Percentiles rank a stretch among this genome's conserved stretches.
Conservation (phyloP, 2,113 vertebrate species). For the Odontophorus gujanensis region DNA sequence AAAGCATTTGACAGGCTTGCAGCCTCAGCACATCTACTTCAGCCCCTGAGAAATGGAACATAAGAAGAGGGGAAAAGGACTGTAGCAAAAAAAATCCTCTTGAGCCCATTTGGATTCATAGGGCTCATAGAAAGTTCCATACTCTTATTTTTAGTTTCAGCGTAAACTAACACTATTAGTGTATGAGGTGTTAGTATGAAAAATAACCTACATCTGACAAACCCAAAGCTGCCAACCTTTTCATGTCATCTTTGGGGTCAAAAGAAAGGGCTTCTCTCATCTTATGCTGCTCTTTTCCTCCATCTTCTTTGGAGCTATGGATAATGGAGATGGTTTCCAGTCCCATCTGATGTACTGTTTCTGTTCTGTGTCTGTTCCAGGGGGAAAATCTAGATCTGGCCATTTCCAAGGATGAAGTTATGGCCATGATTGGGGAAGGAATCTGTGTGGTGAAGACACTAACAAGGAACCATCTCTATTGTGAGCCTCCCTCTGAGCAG, state of each 20-base stretch:
- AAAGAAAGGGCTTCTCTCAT: neutral
- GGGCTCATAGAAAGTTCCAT: neutral
- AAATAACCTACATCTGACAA: too few species aligned
- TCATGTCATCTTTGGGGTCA: too few species aligned
- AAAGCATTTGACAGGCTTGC: neutral
- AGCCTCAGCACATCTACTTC: neutral
- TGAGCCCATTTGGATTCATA: neutral
- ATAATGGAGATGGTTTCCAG: neutral
- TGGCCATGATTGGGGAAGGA: slow-evolving; percentile 92
- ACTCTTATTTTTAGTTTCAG: neutral
- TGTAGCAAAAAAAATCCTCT: neutral
- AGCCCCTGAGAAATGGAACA: neutral
- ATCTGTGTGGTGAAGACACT: slow-evolving; percentile 93
- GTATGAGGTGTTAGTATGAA: neutral
- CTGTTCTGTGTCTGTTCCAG: slow-evolving; percentile 70
- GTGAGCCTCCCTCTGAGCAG: slow-evolving; percentile 91
- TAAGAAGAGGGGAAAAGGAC: neutral
- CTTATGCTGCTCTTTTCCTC: neutral
- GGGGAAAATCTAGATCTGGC: slow-evolving; percentile 95
- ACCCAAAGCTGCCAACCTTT: too few species aligned
- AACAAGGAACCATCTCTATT: slow-evolving; percentile 94
- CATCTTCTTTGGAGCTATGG: neutral
- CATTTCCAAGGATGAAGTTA: slow-evolving; percentile 95
- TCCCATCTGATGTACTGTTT: neutral
- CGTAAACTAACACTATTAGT: neutral